phyloP scores from a whole-genome alignment of 2,113 vertebrate species.

The Anolis sagrei region DNA sequence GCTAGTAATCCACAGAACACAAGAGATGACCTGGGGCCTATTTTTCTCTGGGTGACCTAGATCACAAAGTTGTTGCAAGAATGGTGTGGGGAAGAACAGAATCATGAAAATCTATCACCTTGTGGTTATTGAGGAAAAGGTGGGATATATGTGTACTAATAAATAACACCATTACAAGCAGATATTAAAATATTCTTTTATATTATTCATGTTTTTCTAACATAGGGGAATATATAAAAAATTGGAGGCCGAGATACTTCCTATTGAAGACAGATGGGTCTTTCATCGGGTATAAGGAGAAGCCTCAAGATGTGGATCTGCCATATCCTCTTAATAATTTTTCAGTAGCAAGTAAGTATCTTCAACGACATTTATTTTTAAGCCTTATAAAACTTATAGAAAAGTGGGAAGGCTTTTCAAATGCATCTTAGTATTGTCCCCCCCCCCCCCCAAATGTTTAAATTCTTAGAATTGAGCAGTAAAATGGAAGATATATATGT shows the following conservation, averaged over 20 bases:
- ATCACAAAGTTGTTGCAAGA: no score
- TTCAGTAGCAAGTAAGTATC: constrained; percentile 95
- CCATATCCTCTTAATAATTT: constrained; percentile 99
- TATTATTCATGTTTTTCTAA: constrained; percentile 66
- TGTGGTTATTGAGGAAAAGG: background rate
- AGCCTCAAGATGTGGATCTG: constrained; percentile 97
- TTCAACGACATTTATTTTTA: constrained; percentile 44
- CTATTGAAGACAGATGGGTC: constrained; percentile 98
- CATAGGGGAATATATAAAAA: constrained; percentile 98
- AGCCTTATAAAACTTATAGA: background rate
- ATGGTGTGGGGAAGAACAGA: no score
- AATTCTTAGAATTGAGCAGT: background rate
- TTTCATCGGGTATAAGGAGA: constrained; percentile 99
- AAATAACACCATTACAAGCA: constrained; percentile 2
- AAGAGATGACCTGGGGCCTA: background rate
- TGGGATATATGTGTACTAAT: background rate
- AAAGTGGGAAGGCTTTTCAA: background rate
- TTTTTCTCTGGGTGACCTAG: no score
- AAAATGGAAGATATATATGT: background rate
- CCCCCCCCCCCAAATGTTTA: background rate
- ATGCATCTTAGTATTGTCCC: background rate
- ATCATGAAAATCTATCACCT: background rate
- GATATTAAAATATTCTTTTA: constrained; percentile 41
- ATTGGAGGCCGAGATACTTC: constrained; percentile 98
- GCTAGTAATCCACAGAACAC: background rate